Base-by-base conservation (phyloP, 1,140 invertebrate genomes). In the Drosophila tani region DNA sequence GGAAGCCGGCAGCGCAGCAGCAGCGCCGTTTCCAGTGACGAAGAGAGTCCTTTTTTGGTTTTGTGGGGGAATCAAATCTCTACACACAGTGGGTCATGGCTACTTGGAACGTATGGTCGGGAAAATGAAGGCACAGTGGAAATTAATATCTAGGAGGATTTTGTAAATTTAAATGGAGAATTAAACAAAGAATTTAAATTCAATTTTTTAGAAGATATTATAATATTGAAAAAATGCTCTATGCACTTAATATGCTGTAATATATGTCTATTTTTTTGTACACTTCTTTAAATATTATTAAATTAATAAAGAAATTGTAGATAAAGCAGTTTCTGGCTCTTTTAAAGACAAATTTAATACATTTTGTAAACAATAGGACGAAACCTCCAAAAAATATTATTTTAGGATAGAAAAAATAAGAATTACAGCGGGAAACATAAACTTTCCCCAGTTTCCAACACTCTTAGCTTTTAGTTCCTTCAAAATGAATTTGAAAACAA, bases 1-100 rank as follows among this genome's bases (percentile, higher is more conserved):
- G 69, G 27, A 41, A 21, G 66, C 12, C n/a, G 35, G 38, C 69
- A 50, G 66, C 66, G 49, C 43, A 41, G 24, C 11, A 27, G 41
- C 50, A 38, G 47, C 19, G 40, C 63, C 32, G n/a, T 38, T 65
- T 49, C n/a, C n/a, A 63, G 40, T 11, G 59, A 5, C 49, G 53
- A 50, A 50, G 62, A 55, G 53, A 56, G 53, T 56, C 53, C 67
- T 38, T 43, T n/a, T 38, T 27, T 32, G 19, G 1, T 46, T 32
- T 41, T 45, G 12, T 8, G 12, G 12, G 15, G 3, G 14, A 43
- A 5, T 32, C n/a, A 41, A 6, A 43, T 21, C 3, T 27, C 5
- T 43, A 17, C 24, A 19, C 27, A 67, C 58, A 67, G 41, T 67
- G 21, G 19, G 35, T 14, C 63, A 46, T n/a, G 8, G 53, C 24